Evolutionary conservation across 2,113 vertebrate genomes (phyloP).

Genomic region (Lipotes vexillifer): DNA sequence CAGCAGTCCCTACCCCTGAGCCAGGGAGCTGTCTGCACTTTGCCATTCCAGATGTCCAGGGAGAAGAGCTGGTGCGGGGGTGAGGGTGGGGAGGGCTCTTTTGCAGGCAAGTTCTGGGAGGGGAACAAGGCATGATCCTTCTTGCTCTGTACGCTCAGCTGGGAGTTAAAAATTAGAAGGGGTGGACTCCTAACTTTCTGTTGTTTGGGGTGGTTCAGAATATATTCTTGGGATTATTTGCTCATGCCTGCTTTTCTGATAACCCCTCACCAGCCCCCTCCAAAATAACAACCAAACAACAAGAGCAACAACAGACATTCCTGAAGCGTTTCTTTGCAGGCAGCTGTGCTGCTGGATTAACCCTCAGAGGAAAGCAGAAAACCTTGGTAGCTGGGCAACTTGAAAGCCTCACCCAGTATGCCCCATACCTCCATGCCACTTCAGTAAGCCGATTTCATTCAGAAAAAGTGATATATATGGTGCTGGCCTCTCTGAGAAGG

Average conservation of each 20-base stretch:
- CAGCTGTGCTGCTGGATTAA: not conserved
- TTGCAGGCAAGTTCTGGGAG: not conserved
- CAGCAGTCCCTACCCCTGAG: not conserved
- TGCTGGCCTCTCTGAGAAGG: not conserved
- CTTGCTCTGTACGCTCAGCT: not conserved
- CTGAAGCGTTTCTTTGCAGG: not conserved
- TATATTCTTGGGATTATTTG: conserved; percentile 19
- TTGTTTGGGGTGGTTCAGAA: conserved; percentile 21
- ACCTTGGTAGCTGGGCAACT: not conserved
- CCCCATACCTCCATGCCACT: not conserved
- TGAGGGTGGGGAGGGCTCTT: not conserved
- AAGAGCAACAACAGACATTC: conserved; percentile 30
- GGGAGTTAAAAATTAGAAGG: not conserved
- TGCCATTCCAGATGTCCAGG: not conserved
- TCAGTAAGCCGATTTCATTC: not conserved
- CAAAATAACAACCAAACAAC: not conserved
- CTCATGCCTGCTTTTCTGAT: conserved; percentile 4
- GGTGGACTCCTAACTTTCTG: not conserved
- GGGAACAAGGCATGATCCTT: not conserved
- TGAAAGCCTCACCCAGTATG: not conserved
- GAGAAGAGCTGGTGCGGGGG: not conserved
- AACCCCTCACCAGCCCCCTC: not conserved
- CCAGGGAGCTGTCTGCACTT: not conserved
- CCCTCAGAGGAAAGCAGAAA: not conserved
- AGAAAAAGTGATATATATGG: not conserved